These are phyloP conservation scores for Polypterus bichir DNA, from an alignment of 2,113 vertebrate species.

Conservation along the genomic window DNA sequence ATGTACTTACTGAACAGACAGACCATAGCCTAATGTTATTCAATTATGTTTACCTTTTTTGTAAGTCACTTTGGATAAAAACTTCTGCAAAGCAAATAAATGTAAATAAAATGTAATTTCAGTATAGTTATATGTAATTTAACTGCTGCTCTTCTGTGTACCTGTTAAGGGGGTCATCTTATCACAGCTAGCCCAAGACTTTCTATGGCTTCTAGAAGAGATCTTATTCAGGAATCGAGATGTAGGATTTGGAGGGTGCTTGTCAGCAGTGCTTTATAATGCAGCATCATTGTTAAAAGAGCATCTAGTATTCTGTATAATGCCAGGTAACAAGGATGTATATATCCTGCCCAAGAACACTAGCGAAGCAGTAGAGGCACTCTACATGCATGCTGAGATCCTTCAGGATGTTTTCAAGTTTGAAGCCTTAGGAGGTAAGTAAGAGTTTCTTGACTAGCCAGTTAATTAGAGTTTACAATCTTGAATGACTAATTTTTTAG, in stretches of 20 bases:
- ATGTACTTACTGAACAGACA: no score
- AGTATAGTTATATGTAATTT: background rate
- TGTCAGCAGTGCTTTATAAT: slow-evolving; percentile 48
- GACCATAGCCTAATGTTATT: no score
- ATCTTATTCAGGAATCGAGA: slow-evolving; percentile 63
- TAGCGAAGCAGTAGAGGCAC: slow-evolving; percentile 26
- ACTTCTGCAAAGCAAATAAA: no score
- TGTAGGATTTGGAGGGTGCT: slow-evolving; percentile 63
- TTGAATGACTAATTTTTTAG: no score
- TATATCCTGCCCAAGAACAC: slow-evolving; percentile 34
- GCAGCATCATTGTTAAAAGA: slow-evolving; percentile 16
- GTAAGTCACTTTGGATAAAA: no score
- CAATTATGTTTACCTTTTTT: no score
- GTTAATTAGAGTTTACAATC: no score
- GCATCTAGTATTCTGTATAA: no score
- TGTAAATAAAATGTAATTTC: background rate
- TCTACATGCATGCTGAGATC: slow-evolving; percentile 42
- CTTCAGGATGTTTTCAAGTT: slow-evolving; percentile 59
- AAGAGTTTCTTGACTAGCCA: slow-evolving; percentile 11
- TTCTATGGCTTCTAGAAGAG: slow-evolving; percentile 69
- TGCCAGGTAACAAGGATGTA: slow-evolving; percentile 18
- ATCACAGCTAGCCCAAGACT: slow-evolving; percentile 58
- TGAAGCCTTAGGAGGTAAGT: slow-evolving; percentile 71
- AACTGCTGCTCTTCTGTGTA: background rate
- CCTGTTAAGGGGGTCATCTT: slow-evolving; percentile 48